phyloP scores from a whole-genome alignment of 2,113 vertebrate species.

The Corythaixoides concolor region DNA sequence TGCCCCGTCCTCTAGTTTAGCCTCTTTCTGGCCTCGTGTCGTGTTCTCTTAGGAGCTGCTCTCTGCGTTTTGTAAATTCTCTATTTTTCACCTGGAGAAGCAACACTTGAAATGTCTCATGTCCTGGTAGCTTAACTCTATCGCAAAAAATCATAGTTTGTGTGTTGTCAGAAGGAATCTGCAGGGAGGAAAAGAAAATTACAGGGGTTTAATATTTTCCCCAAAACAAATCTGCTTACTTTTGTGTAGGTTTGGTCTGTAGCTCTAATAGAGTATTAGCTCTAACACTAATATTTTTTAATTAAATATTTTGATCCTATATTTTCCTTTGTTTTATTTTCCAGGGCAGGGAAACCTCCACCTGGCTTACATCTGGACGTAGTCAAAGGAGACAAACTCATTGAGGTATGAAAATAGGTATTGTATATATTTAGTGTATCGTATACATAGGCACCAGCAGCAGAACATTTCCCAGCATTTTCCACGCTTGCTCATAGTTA shows the following conservation, averaged over 20 bases:
- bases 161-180: slow-evolving; percentile 1
- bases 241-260: not conserved
- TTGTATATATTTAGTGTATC: not conserved
- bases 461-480: not conserved
- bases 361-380: slow-evolving; percentile 96
- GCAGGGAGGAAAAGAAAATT: not conserved
- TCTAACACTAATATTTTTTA: not conserved
- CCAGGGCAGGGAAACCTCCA: slow-evolving; percentile 96
- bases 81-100: not conserved
- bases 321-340: slow-evolving; percentile 60
- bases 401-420: slow-evolving; percentile 86
- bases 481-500: not conserved
- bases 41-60: not conserved
- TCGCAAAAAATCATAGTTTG: not conserved
- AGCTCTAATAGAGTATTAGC: not conserved
- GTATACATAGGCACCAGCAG: not conserved
- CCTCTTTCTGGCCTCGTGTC: not conserved
- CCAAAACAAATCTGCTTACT: not conserved
- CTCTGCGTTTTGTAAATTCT: not conserved
- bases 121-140: not conserved
- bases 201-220: not conserved
- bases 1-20: not conserved
- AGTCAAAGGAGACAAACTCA: slow-evolving; percentile 97
- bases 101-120: not conserved
- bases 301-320: not conserved